Evolutionary conservation across 2,888 invertebrate genomes (phyloP).

Genomic region (Ophioninae sp.): DNA sequence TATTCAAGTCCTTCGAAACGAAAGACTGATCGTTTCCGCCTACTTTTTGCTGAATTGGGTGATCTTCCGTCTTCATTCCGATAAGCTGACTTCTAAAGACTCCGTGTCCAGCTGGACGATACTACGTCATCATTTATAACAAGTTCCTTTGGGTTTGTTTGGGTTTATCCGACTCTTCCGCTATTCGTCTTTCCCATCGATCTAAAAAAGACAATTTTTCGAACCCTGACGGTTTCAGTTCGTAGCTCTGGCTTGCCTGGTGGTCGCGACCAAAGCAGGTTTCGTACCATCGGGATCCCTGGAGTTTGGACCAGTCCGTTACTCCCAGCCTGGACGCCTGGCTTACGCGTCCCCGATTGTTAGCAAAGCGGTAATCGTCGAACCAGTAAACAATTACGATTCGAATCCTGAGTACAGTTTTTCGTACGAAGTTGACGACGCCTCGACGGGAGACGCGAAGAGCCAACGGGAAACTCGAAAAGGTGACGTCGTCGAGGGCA

Average conservation of each 20-base stretch:
- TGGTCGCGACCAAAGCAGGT: conserved; percentile 82
- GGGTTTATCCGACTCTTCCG: too few relatives aligned
- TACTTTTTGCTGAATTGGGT: too few relatives aligned
- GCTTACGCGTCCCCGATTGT: conserved; percentile 42
- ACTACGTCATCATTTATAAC: too few relatives aligned
- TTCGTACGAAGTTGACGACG: conserved; percentile 63
- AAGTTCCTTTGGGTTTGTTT: conserved; percentile 63
- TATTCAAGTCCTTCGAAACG: background rate
- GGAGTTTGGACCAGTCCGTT: conserved; percentile 52
- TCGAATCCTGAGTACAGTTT: conserved; percentile 64
- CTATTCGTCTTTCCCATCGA: background rate
- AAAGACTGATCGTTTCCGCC: too few relatives aligned
- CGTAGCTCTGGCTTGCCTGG: conserved; percentile 75
- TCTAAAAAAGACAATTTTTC: background rate
- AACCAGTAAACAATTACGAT: conserved; percentile 56
- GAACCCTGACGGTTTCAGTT: conserved; percentile 67
- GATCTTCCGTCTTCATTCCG: too few relatives aligned
- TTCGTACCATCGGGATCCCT: conserved; percentile 71
- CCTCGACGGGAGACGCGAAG: conserved; percentile 63
- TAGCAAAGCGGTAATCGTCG: conserved; percentile 43
- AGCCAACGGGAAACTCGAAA: conserved; percentile 62
- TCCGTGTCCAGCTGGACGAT: too few relatives aligned
- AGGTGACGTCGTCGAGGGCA: conserved; percentile 63
- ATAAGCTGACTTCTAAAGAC: too few relatives aligned
- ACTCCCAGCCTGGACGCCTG: background rate